These are phyloP conservation scores for Drosophila acutilabella DNA, from an alignment of 2,888 invertebrate species.

Conservation along the genomic window DNA sequence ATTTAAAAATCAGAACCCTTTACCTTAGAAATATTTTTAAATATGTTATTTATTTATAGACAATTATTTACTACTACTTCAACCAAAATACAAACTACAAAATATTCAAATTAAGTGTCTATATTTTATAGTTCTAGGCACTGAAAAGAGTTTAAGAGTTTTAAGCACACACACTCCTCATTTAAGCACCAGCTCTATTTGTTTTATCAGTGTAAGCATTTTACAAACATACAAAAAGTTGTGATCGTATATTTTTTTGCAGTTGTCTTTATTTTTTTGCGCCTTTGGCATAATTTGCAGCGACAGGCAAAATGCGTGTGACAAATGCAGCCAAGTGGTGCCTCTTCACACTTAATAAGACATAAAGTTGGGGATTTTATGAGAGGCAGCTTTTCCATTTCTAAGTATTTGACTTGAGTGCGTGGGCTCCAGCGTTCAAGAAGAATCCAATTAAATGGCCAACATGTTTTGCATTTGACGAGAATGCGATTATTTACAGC, in stretches of 20 bases:
- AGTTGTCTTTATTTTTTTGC: conserved; percentile 17
- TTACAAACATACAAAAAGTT: conserved; percentile 9
- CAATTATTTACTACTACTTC: too few species aligned
- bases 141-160: too few species aligned
- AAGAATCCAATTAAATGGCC: conserved; percentile 72
- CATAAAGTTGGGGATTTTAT: conserved; percentile 74
- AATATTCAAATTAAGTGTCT: too few species aligned
- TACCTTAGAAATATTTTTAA: too few species aligned
- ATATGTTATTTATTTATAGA: too few species aligned
- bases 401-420: conserved; percentile 35
- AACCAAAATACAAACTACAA: too few species aligned
- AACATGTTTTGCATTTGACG: conserved; percentile 59
- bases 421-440: conserved; percentile 60
- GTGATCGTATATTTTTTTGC: conserved; percentile 3
- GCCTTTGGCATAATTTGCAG: conserved; percentile 46
- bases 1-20: too few species aligned
- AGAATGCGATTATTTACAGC: conserved; percentile 50
- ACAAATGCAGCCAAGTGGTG: conserved; percentile 64
- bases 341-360: conserved; percentile 78
- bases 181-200: too few species aligned
- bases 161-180: too few species aligned
- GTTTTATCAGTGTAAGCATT: background rate
- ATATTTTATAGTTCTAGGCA: too few species aligned
- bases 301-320: conserved; percentile 52
- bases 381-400: conserved; percentile 43